Conservation (phyloP, 2,797 vertebrate species). For the Enteromius thamalakanensis region DNA sequence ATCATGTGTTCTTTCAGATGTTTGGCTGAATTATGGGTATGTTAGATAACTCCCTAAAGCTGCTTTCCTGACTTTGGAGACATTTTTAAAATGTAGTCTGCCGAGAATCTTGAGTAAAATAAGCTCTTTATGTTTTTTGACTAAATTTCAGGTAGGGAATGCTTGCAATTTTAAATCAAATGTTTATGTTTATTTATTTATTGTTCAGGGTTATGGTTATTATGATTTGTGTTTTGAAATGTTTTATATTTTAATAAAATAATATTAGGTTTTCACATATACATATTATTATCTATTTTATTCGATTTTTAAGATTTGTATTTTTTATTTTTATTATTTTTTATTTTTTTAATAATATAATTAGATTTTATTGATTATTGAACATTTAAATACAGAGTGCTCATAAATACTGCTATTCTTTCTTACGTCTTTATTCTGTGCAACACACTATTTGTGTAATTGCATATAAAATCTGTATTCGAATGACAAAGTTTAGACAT, state of each 20-base stretch:
- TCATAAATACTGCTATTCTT: too few relatives aligned
- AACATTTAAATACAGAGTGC: not conserved
- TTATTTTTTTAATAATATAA: not conserved
- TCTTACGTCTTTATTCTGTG: too few relatives aligned
- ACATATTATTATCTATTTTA: not conserved
- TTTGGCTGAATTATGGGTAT: constrained; percentile 14
- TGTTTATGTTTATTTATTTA: not conserved
- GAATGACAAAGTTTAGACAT: too few relatives aligned
- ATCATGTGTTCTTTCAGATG: not conserved
- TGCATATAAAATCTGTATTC: too few relatives aligned
- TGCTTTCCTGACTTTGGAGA: not conserved
- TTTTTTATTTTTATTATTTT: not conserved
- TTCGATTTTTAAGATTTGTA: not conserved
- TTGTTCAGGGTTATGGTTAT: not conserved
- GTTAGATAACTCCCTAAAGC: not conserved
- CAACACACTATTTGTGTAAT: too few relatives aligned
- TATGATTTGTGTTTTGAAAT: not conserved
- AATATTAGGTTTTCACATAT: not conserved
- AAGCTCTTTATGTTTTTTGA: not conserved
- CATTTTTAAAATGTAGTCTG: not conserved
- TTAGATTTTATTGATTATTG: not conserved
- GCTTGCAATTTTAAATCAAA: not conserved
- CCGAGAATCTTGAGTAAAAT: not conserved
- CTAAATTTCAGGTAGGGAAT: not conserved
- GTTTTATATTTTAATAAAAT: not conserved